These are phyloP conservation scores for Dasysyrphus tricinctus DNA, from an alignment of 2,888 invertebrate species.

Conservation along the genomic window DNA sequence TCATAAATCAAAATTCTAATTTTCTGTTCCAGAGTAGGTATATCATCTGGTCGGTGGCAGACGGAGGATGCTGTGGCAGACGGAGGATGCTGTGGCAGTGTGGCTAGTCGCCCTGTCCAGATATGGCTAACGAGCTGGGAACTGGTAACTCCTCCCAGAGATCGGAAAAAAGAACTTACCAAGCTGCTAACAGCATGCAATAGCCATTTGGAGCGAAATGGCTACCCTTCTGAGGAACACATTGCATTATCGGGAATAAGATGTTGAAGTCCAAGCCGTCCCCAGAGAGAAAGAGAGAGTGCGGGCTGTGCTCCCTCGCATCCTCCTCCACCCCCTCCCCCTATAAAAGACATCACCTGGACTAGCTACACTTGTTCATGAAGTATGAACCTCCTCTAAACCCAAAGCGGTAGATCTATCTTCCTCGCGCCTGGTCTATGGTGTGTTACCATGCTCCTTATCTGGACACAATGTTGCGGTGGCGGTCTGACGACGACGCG, in stretches of 20 bases:
- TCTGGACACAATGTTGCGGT: conserved; percentile 60
- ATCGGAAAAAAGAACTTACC: conserved; percentile 25
- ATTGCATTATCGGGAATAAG: conserved; percentile 55
- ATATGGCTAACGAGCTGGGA: conserved; percentile 71
- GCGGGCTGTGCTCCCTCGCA: not conserved
- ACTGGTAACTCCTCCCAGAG: conserved; percentile 48
- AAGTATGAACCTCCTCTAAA: conserved; percentile 39
- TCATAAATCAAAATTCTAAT: conserved; percentile 74
- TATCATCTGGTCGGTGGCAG: conserved; percentile 14
- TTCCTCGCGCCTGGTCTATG: conserved; percentile 64
- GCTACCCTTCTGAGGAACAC: conserved; percentile 33
- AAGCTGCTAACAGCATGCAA: conserved; percentile 62
- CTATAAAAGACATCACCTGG: conserved; percentile 36
- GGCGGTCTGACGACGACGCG: conserved; percentile 41
- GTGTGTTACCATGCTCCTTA: conserved; percentile 59
- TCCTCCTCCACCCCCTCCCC: not conserved
- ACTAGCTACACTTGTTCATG: conserved; percentile 67
- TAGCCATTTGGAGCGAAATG: conserved; percentile 55
- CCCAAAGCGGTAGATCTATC: conserved; percentile 56
- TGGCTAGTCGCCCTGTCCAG: conserved; percentile 53
- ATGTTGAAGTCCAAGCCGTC: conserved; percentile 46
- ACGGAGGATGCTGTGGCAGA: too few species aligned
- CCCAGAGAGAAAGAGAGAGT: conserved; percentile 40
- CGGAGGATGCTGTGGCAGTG: not conserved
- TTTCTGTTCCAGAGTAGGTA: conserved; percentile 52